Evolutionary conservation across 1,140 invertebrate genomes (phyloP).

Genomic region (Anastatus disparis): DNA sequence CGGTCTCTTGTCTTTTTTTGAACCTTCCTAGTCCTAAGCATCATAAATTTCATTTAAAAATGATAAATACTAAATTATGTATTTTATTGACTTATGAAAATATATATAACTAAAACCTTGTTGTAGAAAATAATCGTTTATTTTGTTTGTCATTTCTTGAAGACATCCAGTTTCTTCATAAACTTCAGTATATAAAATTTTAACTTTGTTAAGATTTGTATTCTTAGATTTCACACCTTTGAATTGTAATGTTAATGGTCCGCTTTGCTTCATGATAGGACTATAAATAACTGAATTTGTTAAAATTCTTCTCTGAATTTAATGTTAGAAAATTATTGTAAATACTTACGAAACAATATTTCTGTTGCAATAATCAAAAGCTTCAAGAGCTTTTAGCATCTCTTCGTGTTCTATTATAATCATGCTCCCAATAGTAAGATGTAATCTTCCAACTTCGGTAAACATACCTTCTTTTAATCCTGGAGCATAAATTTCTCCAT

Average conservation of each 20-base stretch:
- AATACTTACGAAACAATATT: no score
- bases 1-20: conserved; percentile 73
- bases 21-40: conserved; percentile 66
- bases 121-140: conserved; percentile 68
- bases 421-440: conserved; percentile 80
- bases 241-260: conserved; percentile 66
- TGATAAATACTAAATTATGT: no score
- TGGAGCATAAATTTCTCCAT: conserved; percentile 58
- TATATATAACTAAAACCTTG: no score
- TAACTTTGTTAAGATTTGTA: conserved; percentile 80
- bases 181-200: conserved; percentile 79
- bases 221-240: conserved; percentile 85
- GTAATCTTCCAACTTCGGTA: conserved; percentile 76
- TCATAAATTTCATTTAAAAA: no score
- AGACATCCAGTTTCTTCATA: conserved; percentile 66
- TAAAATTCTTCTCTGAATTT: conserved; percentile 16
- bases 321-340: conserved; percentile 23
- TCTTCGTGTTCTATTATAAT: conserved; percentile 78
- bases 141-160: conserved; percentile 72
- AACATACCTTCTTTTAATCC: conserved; percentile 77
- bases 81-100: no score
- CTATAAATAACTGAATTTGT: no score
- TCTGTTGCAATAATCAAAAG: conserved; percentile 67
- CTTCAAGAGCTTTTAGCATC: conserved; percentile 64
- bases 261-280: conserved; percentile 59